These are phyloP conservation scores for Clarias batrachus DNA, from an alignment of 2,113 vertebrate genomes.

Conservation along the genomic window DNA sequence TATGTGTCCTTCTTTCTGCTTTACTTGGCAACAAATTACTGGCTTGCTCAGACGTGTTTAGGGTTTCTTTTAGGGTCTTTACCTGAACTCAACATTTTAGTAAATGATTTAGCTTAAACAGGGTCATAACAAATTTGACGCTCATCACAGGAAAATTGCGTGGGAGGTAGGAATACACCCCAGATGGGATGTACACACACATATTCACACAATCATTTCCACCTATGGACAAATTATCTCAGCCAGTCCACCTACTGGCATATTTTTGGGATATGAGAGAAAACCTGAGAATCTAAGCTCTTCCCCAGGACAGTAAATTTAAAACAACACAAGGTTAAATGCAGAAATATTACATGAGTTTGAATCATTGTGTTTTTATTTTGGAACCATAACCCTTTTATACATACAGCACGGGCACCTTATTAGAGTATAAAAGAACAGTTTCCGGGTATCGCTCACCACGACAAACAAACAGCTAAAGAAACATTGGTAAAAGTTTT, in stretches of 20 bases:
- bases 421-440: neutral
- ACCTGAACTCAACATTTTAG: neutral
- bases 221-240: neutral
- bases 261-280: neutral
- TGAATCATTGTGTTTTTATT: neutral
- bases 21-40: neutral
- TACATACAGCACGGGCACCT: neutral
- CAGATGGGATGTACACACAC: neutral
- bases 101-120: neutral
- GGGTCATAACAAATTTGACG: neutral
- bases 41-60: neutral
- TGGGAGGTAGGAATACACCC: neutral
- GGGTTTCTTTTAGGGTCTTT: neutral
- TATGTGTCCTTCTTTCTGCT: neutral
- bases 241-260: neutral
- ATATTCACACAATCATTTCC: neutral
- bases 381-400: neutral
- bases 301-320: neutral
- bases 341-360: neutral
- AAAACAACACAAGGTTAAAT: neutral
- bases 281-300: neutral
- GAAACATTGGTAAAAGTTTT: neutral
- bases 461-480: neutral
- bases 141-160: neutral
- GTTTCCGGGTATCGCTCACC: neutral